phyloP scores from a whole-genome alignment of 2,113 vertebrate species.

The Forbesichthys agassizii region DNA sequence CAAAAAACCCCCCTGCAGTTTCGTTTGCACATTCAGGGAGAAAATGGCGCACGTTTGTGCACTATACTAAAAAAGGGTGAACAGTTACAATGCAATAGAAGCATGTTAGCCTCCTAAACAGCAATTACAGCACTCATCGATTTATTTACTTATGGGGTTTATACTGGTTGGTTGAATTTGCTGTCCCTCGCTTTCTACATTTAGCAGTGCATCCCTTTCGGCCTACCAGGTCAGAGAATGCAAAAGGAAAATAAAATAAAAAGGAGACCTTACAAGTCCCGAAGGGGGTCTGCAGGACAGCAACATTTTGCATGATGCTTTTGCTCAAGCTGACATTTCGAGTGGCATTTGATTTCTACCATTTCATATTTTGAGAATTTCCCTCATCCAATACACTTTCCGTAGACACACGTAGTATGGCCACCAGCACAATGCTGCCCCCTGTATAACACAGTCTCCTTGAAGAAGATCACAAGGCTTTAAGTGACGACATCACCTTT shows the following conservation, averaged over 20 bases:
- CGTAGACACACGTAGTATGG: not conserved
- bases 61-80: slow-evolving; percentile 3
- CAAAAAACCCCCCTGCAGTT: slow-evolving; percentile 9
- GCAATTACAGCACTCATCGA: slow-evolving; percentile 25
- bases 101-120: slow-evolving; percentile 48
- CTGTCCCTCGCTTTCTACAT: slow-evolving; percentile 29
- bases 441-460: slow-evolving; percentile 20
- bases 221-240: slow-evolving; percentile 57
- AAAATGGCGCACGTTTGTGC: slow-evolving; percentile 48
- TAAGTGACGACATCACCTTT: slow-evolving; percentile 27
- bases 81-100: slow-evolving; percentile 22
- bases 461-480: slow-evolving; percentile 26
- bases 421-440: not conserved
- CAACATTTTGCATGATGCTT: not conserved
- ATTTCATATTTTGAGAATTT: no score
- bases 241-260: slow-evolving; percentile 16
- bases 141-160: slow-evolving; percentile 14
- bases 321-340: not conserved
- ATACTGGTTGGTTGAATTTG: slow-evolving; percentile 36
- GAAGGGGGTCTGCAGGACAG: slow-evolving; percentile 14
- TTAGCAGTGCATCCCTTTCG: slow-evolving; percentile 49
- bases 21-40: slow-evolving; percentile 63
- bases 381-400: no score
- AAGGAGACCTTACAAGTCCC: slow-evolving; percentile 22
- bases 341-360: no score